Evolutionary conservation across 2,888 invertebrate species (phyloP).

Genomic region (Apodemia hepburni): DNA sequence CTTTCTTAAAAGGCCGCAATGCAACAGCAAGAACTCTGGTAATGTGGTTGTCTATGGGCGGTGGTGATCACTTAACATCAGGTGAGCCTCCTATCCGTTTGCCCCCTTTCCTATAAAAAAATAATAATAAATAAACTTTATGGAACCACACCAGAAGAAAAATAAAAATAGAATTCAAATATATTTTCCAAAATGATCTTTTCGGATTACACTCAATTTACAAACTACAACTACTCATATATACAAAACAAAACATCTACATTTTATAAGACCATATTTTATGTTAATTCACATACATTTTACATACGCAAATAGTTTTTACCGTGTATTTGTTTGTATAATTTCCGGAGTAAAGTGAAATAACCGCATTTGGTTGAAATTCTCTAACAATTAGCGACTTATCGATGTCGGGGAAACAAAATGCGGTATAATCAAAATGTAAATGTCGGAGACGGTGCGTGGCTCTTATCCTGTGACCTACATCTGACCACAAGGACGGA

Average conservation of each 20-base stretch:
- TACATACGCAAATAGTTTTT: conserved; percentile 29
- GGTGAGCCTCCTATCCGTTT: too few species aligned
- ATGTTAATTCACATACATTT: background rate
- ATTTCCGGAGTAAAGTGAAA: conserved; percentile 43
- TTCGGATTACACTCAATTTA: background rate
- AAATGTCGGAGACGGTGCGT: conserved; percentile 53
- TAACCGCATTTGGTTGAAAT: conserved; percentile 40
- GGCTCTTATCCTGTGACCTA: conserved; percentile 70
- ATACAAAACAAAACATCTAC: background rate
- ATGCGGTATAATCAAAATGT: conserved; percentile 67
- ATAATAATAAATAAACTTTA: too few species aligned
- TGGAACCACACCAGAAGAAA: too few species aligned
- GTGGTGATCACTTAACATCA: too few species aligned
- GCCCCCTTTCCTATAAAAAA: too few species aligned
- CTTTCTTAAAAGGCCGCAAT: too few species aligned
- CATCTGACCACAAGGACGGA: conserved; percentile 68
- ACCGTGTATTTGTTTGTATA: conserved; percentile 38
- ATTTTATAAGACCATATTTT: background rate
- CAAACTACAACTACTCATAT: background rate
- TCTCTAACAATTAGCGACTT: conserved; percentile 60
- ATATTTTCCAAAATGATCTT: too few species aligned
- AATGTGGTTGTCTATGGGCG: too few species aligned
- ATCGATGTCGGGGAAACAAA: conserved; percentile 51
- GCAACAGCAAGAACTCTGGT: too few species aligned
- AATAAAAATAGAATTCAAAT: too few species aligned